phyloP scores from a whole-genome alignment of 2,113 vertebrate species.

The Lampris incognitus region DNA sequence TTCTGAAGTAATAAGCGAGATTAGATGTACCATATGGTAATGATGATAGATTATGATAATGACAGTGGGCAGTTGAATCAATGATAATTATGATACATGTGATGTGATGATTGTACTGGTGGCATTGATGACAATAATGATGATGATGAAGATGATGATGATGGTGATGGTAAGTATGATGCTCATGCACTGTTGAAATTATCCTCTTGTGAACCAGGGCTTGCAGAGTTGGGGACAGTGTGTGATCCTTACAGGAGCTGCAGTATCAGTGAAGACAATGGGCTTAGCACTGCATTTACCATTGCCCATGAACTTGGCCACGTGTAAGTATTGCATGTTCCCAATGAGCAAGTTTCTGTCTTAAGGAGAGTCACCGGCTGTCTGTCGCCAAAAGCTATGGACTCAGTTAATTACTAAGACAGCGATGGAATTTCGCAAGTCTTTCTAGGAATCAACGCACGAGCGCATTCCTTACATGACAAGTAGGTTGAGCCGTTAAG shows the following conservation, averaged over 20 bases:
- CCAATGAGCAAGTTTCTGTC: not conserved
- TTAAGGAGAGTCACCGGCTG: not conserved
- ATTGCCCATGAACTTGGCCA: slow-evolving; percentile 98
- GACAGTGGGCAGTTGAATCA: not conserved
- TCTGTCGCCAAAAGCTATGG: not conserved
- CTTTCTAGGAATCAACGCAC: slow-evolving; percentile 23
- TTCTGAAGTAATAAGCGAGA: not conserved
- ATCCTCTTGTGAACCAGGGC: slow-evolving; percentile 79
- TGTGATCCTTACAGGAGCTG: slow-evolving; percentile 97
- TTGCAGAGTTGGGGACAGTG: slow-evolving; percentile 96
- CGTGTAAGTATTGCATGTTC: slow-evolving; percentile 87
- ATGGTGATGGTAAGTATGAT: slow-evolving; percentile 5
- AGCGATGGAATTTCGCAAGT: slow-evolving; percentile 6
- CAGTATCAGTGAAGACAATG: slow-evolving; percentile 97
- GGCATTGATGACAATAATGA: not conserved
- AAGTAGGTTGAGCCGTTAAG: slow-evolving; percentile 15
- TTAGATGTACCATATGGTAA: not conserved
- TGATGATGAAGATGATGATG: not conserved
- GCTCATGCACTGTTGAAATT: not conserved
- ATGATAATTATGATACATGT: not conserved
- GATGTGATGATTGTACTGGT: not conserved
- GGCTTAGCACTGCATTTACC: slow-evolving; percentile 96
- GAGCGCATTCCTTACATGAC: not conserved
- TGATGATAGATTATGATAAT: not conserved
- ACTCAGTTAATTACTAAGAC: not conserved